Evolutionary conservation across 1,140 invertebrate species (phyloP).

Genomic region (Melitaea cinxia): DNA sequence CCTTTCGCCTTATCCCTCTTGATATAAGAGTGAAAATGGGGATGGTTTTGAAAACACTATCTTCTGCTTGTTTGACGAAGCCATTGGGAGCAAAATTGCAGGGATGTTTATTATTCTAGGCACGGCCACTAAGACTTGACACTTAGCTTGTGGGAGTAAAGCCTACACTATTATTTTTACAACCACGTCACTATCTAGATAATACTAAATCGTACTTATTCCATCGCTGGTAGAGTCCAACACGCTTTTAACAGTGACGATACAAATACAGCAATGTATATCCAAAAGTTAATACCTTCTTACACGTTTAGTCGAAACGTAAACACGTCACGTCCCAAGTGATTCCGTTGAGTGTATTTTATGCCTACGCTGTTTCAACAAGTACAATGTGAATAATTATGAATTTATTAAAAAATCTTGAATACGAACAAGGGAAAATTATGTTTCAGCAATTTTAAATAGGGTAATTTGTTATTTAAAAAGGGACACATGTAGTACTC

Average conservation of each 20-base stretch:
- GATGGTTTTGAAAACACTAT: not conserved
- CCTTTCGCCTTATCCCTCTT: not conserved
- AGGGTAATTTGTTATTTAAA: constrained; percentile 2
- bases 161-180: constrained; percentile 39
- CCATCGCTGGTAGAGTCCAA: constrained; percentile 2
- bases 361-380: constrained; percentile 41
- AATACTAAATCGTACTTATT: not conserved
- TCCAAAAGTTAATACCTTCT: not conserved
- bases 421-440: constrained; percentile 9
- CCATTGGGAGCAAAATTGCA: constrained; percentile 25
- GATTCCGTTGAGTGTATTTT: constrained; percentile 42
- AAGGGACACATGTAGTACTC: not conserved
- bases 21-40: not conserved
- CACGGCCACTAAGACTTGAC: constrained; percentile 44
- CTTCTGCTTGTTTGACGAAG: not conserved
- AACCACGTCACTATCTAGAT: constrained; percentile 1
- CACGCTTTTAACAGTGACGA: not conserved
- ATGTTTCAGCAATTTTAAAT: not conserved
- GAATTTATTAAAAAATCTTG: constrained; percentile 36
- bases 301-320: not conserved
- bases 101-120: constrained; percentile 45
- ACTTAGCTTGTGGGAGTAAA: constrained; percentile 46
- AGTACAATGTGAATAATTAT: constrained; percentile 39
- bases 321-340: constrained; percentile 34
- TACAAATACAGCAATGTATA: not conserved